Evolutionary conservation across 2,888 invertebrate genomes (phyloP).

Genomic region (Dynastes hyllus): DNA sequence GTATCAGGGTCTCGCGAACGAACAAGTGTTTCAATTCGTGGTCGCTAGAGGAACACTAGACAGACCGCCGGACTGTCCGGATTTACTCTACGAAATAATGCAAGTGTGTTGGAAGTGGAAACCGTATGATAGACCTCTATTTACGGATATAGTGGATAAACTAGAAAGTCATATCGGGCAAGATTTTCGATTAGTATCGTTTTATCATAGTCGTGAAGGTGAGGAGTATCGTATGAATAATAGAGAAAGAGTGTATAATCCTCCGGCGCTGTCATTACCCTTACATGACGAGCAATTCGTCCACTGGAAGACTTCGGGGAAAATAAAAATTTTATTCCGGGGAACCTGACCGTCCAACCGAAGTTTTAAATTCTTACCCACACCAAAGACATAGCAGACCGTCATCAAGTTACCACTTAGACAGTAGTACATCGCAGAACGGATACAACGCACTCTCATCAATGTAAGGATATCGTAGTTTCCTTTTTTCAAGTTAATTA

Average conservation of each 20-base stretch:
- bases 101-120: slow-evolving; percentile 79
- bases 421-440: slow-evolving; percentile 43
- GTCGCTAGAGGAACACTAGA: slow-evolving; percentile 75
- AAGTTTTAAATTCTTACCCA: slow-evolving; percentile 57
- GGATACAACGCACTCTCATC: slow-evolving; percentile 39
- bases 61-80: slow-evolving; percentile 79
- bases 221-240: slow-evolving; percentile 70
- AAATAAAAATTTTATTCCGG: no score
- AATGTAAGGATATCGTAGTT: slow-evolving; percentile 25
- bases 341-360: slow-evolving; percentile 60
- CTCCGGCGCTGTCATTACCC: slow-evolving; percentile 60
- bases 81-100: slow-evolving; percentile 79
- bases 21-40: slow-evolving; percentile 76
- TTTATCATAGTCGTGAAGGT: slow-evolving; percentile 78
- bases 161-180: slow-evolving; percentile 75
- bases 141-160: slow-evolving; percentile 76
- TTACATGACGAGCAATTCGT: slow-evolving; percentile 53
- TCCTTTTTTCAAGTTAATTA: slow-evolving; percentile 3
- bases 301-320: slow-evolving; percentile 62
- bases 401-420: slow-evolving; percentile 49
- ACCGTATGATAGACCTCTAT: slow-evolving; percentile 78
- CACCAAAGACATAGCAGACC: slow-evolving; percentile 58
- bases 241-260: slow-evolving; percentile 62
- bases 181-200: slow-evolving; percentile 76
- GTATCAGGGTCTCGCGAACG: slow-evolving; percentile 80